phyloP scores from a whole-genome alignment of 2,113 vertebrate genomes.

The Neomonachus schauinslandi region DNA sequence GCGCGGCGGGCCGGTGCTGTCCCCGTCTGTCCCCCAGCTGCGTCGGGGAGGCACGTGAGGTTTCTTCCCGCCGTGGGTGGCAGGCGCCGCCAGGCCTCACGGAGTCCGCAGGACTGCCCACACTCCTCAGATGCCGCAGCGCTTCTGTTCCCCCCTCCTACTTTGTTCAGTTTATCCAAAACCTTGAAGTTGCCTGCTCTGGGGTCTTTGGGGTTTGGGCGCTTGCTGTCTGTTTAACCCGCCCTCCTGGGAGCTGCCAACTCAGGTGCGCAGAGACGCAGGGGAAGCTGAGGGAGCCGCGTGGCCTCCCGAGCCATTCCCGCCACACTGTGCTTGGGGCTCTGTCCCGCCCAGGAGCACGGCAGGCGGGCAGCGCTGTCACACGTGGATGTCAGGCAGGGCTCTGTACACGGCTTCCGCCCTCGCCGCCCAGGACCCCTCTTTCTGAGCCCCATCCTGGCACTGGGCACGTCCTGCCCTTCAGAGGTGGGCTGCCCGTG shows the following conservation, averaged over 20 bases:
- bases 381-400: too few species aligned
- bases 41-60: neutral
- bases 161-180: too few species aligned
- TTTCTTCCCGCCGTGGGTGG: accelerated
- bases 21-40: neutral
- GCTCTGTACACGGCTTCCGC: neutral
- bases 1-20: accelerated
- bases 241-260: neutral
- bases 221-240: too few species aligned
- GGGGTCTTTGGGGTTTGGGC: neutral
- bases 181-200: too few species aligned
- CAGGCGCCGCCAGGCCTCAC: neutral
- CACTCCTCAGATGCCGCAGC: neutral
- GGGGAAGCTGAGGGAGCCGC: too few species aligned
- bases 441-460: neutral
- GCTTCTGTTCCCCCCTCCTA: too few species aligned
- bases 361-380: too few species aligned
- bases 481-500: too few species aligned
- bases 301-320: neutral
- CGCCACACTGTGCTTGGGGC: neutral
- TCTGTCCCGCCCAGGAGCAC: too few species aligned
- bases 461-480: too few species aligned
- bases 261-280: too few species aligned
- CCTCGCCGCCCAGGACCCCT: neutral
- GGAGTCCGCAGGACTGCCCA: neutral